These are phyloP conservation scores for Telmatherina bonti DNA, from an alignment of 2,797 vertebrate genomes.

Conservation along the genomic window DNA sequence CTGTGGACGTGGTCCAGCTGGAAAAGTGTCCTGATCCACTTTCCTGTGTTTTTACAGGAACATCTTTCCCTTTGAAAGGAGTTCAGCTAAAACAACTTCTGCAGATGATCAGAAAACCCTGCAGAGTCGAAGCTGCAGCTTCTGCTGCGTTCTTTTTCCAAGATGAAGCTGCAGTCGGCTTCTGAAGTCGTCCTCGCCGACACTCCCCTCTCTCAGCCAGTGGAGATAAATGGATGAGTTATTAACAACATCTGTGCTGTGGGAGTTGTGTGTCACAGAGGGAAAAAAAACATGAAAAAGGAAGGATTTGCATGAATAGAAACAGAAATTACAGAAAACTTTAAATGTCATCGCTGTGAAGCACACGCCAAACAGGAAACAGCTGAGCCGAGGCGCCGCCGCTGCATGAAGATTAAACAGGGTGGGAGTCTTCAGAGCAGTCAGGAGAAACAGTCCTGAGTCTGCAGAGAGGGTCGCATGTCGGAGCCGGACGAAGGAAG, in stretches of 20 bases:
- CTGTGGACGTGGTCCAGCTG: too few species aligned
- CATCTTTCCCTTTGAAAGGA: slow-evolving; percentile 65
- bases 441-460: slow-evolving; percentile 34
- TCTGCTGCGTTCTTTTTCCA: not conserved
- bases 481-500: slow-evolving; percentile 53
- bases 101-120: slow-evolving; percentile 64
- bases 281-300: slow-evolving; percentile 1
- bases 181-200: slow-evolving; percentile 71
- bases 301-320: slow-evolving; percentile 48
- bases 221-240: slow-evolving; percentile 40
- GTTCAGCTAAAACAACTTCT: slow-evolving; percentile 69
- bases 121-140: slow-evolving; percentile 38
- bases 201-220: slow-evolving; percentile 9
- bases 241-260: slow-evolving; percentile 40
- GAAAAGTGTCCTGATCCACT: too few species aligned
- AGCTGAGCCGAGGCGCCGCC: slow-evolving; percentile 55
- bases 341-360: slow-evolving; percentile 61
- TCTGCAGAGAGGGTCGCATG: slow-evolving; percentile 46
- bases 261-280: slow-evolving; percentile 16
- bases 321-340: slow-evolving; percentile 37
- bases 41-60: slow-evolving; percentile 40
- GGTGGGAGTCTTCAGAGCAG: slow-evolving; percentile 36
- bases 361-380: slow-evolving; percentile 45
- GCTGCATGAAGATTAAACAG: slow-evolving; percentile 60
- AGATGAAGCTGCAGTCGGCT: slow-evolving; percentile 36